Percentiles rank a stretch among this genome's conserved stretches.
These are phyloP conservation scores for Onthophagus sagittarius DNA, from an alignment of 2,888 invertebrate genomes.

Conservation along the genomic window DNA sequence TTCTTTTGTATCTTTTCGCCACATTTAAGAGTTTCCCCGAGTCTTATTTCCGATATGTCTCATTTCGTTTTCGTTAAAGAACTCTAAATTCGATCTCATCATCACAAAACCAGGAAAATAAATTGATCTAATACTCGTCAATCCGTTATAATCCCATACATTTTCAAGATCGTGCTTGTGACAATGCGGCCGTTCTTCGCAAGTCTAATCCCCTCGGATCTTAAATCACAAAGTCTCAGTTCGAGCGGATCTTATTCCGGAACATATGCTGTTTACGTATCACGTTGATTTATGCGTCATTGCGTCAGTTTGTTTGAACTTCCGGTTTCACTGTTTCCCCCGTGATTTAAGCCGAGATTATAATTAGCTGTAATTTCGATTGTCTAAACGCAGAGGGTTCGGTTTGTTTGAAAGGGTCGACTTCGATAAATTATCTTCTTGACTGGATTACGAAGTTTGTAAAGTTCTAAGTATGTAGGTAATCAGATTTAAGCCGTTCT, in stretches of 20 bases:
- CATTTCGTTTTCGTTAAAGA: background rate
- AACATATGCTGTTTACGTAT: slow-evolving; percentile 1
- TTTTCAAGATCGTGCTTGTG: background rate
- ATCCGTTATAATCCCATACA: background rate
- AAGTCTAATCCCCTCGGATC: background rate
- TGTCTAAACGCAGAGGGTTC: background rate
- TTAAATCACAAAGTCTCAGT: background rate
- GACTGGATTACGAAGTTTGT: background rate
- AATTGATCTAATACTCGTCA: background rate
- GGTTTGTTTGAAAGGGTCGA: background rate
- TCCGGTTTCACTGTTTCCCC: background rate
- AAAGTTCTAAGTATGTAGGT: background rate
- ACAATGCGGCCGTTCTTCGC: background rate
- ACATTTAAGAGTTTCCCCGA: background rate
- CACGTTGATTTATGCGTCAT: background rate
- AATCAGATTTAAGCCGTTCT: background rate
- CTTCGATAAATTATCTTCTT: slow-evolving; percentile 12
- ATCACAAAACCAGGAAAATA: too few species aligned
- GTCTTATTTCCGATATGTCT: background rate
- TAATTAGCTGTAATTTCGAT: slow-evolving; percentile 12
- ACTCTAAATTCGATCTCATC: background rate
- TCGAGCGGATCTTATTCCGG: background rate
- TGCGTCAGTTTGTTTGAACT: background rate
- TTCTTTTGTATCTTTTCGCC: background rate
- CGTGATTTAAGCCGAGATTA: slow-evolving; percentile 5